These are phyloP conservation scores for Noctua janthe DNA, from an alignment of 2,888 invertebrate genomes.

Conservation along the genomic window DNA sequence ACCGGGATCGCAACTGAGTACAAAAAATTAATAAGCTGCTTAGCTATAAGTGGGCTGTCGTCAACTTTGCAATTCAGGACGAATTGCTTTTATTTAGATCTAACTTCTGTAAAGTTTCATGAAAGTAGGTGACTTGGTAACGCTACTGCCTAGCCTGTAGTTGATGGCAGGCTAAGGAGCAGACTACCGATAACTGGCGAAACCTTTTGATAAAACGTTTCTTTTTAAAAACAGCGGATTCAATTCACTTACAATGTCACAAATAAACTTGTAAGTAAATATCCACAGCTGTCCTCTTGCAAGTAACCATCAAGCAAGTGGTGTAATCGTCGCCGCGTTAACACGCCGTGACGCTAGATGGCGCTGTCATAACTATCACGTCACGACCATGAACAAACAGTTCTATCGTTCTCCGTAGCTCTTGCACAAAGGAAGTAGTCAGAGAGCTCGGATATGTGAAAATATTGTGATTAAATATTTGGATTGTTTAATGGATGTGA, in stretches of 20 bases:
- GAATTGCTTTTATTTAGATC: neutral
- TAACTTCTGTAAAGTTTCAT: neutral
- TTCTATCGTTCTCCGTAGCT: neutral
- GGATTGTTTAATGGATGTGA: neutral
- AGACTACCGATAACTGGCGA: neutral
- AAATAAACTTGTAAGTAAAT: neutral
- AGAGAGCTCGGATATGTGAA: neutral
- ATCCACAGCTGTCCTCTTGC: neutral
- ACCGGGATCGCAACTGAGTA: too few relatives aligned
- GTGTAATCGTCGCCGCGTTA: neutral
- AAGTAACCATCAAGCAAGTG: neutral
- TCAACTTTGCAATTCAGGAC: too few relatives aligned
- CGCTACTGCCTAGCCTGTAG: neutral
- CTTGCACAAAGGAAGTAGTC: neutral
- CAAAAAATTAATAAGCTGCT: neutral
- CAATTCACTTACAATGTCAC: neutral
- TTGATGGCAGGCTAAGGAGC: too few relatives aligned
- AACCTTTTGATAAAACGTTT: neutral
- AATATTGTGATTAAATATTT: neutral
- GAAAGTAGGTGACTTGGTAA: neutral
- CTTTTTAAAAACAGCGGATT: too few relatives aligned
- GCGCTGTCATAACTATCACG: constrained; percentile 3
- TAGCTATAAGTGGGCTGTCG: neutral
- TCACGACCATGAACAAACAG: neutral
- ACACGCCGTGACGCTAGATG: constrained; percentile 26